Evolutionary conservation across 2,113 vertebrate genomes (phyloP).

Genomic region (Syngnathus scovelli): DNA sequence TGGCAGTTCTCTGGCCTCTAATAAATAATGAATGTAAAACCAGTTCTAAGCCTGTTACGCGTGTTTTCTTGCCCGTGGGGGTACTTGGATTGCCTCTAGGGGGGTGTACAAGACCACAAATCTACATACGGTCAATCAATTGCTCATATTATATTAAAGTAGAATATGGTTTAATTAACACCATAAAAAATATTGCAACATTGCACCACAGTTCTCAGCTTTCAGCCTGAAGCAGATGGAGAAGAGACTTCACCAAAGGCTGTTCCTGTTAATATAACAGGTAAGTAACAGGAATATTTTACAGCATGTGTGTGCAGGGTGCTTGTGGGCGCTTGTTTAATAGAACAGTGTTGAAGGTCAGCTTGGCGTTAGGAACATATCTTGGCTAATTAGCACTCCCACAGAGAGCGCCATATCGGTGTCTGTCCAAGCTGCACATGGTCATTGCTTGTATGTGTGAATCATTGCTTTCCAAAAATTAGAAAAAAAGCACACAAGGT

Average conservation of each 20-base stretch:
- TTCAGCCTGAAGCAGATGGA: conserved; percentile 20
- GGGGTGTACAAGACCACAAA: background rate
- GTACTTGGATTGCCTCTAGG: background rate
- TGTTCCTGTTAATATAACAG: conserved; percentile 5
- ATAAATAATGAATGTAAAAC: too few species aligned
- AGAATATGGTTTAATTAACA: background rate
- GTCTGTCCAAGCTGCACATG: conserved; percentile 10
- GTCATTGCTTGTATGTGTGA: conserved; percentile 2
- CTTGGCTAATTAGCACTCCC: conserved; percentile 51
- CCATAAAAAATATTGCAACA: background rate
- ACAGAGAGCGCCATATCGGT: conserved; percentile 37
- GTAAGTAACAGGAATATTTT: conserved; percentile 15
- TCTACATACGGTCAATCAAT: background rate
- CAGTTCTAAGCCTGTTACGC: background rate
- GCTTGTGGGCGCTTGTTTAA: conserved; percentile 24
- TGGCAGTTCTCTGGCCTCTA: too few species aligned
- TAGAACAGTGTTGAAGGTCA: conserved; percentile 51
- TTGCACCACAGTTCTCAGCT: background rate
- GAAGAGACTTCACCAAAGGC: conserved; percentile 4
- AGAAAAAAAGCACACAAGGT: too few species aligned
- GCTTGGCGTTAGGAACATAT: conserved; percentile 25
- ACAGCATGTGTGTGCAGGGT: conserved; percentile 11
- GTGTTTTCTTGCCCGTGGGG: background rate
- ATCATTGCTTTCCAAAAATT: background rate
- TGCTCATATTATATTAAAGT: background rate